Evolutionary conservation across 2,797 vertebrate species (phyloP).

Genomic region (Premnoplex brunnescens): DNA sequence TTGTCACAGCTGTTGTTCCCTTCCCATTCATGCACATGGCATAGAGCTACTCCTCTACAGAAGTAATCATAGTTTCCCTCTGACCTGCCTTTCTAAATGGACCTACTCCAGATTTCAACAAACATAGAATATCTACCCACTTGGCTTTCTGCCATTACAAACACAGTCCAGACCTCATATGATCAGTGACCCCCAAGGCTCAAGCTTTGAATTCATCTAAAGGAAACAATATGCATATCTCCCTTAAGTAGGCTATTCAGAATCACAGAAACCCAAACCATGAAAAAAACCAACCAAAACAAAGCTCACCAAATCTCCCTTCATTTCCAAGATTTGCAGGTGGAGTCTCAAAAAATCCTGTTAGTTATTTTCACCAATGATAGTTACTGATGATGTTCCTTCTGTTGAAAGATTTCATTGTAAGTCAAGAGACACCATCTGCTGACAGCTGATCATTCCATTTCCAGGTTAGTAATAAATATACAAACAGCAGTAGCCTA

Average conservation of each 20-base stretch:
- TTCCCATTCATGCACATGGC: rapidly evolving
- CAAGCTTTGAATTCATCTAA: background rate
- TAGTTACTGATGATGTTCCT: background rate
- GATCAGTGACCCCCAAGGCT: background rate
- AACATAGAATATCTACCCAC: background rate
- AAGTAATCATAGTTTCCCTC: background rate
- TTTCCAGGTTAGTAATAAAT: background rate
- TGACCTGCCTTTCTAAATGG: background rate
- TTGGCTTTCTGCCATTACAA: background rate
- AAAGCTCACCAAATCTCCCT: background rate
- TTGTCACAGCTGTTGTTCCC: background rate
- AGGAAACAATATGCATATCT: background rate
- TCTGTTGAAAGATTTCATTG: background rate
- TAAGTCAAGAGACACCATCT: background rate
- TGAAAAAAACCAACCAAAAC: background rate
- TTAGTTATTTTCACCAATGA: background rate
- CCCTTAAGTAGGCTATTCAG: background rate
- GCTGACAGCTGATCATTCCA: background rate
- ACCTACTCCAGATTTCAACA: background rate
- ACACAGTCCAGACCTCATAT: background rate
- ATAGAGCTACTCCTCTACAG: background rate
- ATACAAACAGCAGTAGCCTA: background rate
- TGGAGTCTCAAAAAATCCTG: background rate
- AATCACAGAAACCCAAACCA: background rate
- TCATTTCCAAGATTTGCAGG: background rate